These are phyloP conservation scores for Drymodes brunneopygia DNA, from an alignment of 2,113 vertebrate species.

Conservation along the genomic window DNA sequence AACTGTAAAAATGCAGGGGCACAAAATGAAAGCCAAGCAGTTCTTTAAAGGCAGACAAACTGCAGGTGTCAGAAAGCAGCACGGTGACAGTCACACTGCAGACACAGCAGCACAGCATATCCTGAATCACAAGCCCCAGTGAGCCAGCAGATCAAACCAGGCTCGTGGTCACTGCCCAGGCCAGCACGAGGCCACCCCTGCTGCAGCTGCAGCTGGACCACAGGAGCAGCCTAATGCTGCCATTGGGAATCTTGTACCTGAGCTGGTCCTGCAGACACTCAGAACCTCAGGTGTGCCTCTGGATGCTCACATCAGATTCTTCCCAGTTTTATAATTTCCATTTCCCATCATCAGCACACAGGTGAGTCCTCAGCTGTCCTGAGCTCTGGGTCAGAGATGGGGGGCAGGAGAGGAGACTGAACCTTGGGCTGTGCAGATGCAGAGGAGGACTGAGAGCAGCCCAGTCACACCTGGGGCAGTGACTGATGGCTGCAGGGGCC, in stretches of 20 bases:
- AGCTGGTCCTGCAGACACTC: not conserved
- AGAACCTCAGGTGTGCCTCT: fast-evolving
- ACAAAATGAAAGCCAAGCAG: not conserved
- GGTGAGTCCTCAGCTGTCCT: not conserved
- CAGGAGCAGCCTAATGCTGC: fast-evolving
- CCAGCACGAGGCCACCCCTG: fast-evolving
- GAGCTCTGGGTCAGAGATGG: fast-evolving
- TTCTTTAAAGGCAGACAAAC: not conserved
- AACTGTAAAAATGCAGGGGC: not conserved
- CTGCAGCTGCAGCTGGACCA: not conserved
- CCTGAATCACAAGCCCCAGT: not conserved
- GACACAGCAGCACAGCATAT: fast-evolving
- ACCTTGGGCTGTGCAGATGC: fast-evolving
- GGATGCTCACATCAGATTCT: not conserved
- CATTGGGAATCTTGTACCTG: not conserved
- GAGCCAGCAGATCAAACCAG: not conserved
- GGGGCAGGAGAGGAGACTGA: not conserved
- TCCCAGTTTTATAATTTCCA: not conserved
- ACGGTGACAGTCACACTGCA: not conserved
- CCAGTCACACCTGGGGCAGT: not conserved
- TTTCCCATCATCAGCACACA: not conserved
- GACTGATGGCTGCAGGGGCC: not conserved
- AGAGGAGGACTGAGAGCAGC: not conserved
- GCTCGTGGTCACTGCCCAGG: not conserved
- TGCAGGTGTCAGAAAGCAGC: not conserved